Base-by-base conservation (phyloP, 2,797 vertebrate genomes). In the Labeo calbasu region DNA sequence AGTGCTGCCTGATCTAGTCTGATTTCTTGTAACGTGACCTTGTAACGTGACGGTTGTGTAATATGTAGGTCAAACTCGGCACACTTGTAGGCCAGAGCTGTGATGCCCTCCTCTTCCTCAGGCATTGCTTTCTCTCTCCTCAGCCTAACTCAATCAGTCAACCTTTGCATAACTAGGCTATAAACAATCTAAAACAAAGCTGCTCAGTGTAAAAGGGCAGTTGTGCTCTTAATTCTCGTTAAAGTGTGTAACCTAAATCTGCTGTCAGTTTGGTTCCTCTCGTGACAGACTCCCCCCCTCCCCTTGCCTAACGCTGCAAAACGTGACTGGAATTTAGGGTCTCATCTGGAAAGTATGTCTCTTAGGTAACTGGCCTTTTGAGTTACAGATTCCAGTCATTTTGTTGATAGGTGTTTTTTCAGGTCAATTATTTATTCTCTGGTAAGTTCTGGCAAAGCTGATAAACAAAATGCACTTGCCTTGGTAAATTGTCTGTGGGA, bases 21-120 rank as follows among this genome's bases (percentile, higher is more conserved):
- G 73, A 65, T 80, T 82, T 71, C 71, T 81, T 70, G 66, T 23
- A 79, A 82, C 28, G 71, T 57, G 43, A 70, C 82, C 9, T 23
- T 65, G 68, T 87, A 66, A 48, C 48, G 72, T 88, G 82, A 66
- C n/a, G 53, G 85, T 91, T 91, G 88, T 88, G 84, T 90, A 89
- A 91, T 89, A 93, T 91, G 82, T 89, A 89, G 90, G 89, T 90
- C 85, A 90, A 88, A 89, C 84, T 79, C 76, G 10, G 81, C 76
- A 73, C 75, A 80, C 81, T 86, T 86, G 82, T 87, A 82, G 87
- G 78, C 75, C 83, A 76, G 59, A 28, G 79, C 51, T 59, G 76
- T 71, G 66, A 81, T 85, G 78, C 75, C 55, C 73, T 79, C 84
- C 55, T 83, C 83, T 59, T 84, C 71, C 3, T 73, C 57, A 68